phyloP scores from a whole-genome alignment of 2,797 vertebrate genomes.

The Coranthus polyacanthus region DNA sequence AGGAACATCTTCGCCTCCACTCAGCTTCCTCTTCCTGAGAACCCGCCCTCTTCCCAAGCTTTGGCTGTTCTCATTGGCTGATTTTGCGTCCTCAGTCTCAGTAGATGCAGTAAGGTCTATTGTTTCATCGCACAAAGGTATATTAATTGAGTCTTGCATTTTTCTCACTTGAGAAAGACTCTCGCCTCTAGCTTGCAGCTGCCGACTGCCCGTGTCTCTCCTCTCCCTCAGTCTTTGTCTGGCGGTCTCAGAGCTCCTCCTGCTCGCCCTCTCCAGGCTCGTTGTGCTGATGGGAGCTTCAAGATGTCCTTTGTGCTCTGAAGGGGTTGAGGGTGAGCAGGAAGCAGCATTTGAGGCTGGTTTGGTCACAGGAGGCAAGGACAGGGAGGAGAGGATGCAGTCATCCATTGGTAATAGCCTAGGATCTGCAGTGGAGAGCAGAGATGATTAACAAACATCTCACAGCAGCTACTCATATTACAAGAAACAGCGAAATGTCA shows the following conservation, averaged over 20 bases:
- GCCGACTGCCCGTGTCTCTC: constrained; percentile 27
- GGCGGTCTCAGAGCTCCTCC: constrained; percentile 43
- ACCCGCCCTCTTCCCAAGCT: constrained; percentile 43
- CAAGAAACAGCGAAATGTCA: background rate
- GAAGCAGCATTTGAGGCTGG: constrained; percentile 39
- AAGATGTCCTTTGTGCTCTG: constrained; percentile 40
- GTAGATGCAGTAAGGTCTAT: constrained; percentile 63
- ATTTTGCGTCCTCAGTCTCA: constrained; percentile 36
- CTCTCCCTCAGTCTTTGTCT: constrained; percentile 45
- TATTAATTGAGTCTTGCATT: constrained; percentile 17
- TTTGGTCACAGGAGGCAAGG: constrained; percentile 70
- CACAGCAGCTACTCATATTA: background rate
- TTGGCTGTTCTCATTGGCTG: constrained; percentile 51
- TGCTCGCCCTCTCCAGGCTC: constrained; percentile 37
- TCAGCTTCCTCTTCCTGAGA: constrained; percentile 79
- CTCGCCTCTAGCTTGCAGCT: constrained; percentile 28
- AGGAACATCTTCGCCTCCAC: constrained; percentile 64
- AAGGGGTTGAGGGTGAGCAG: constrained; percentile 45
- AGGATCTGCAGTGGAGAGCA: constrained; percentile 58
- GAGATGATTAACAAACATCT: background rate
- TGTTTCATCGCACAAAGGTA: constrained; percentile 47
- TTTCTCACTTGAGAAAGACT: constrained; percentile 56
- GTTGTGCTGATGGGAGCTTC: constrained; percentile 19
- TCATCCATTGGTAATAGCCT: constrained; percentile 79
- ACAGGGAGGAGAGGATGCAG: constrained; percentile 82